Evolutionary conservation across 1,140 invertebrate genomes (phyloP).

Genomic region (Trichonephila clavipes): DNA sequence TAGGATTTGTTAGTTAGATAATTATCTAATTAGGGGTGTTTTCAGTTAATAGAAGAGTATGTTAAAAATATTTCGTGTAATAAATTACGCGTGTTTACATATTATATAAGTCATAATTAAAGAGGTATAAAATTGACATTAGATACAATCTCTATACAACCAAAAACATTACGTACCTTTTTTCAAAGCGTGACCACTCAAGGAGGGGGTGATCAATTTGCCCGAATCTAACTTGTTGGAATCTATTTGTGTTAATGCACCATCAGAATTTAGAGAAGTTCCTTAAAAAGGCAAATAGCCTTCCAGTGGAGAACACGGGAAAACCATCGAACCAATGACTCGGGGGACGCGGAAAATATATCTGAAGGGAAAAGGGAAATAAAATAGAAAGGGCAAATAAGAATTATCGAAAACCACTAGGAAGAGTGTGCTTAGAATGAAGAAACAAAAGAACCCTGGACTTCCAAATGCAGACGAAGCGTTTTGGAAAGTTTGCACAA

Average conservation of each 20-base stretch:
- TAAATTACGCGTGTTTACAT: no score
- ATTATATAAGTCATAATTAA: no score
- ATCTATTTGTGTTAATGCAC: slow-evolving; percentile 4
- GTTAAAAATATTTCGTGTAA: no score
- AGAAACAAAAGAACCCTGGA: neutral
- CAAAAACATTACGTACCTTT: no score
- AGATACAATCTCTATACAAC: no score
- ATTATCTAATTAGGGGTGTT: no score
- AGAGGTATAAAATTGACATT: no score
- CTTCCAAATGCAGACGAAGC: neutral
- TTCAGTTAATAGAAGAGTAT: no score
- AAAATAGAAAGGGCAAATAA: slow-evolving; percentile 50
- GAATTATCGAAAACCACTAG: slow-evolving; percentile 67
- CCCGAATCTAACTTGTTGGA: neutral
- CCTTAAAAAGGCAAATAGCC: slow-evolving; percentile 17
- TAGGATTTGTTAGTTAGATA: no score
- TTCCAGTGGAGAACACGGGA: neutral
- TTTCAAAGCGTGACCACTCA: no score
- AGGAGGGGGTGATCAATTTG: neutral
- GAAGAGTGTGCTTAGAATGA: slow-evolving; percentile 17
- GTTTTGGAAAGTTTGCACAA: neutral
- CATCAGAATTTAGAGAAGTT: neutral
- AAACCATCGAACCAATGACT: slow-evolving; percentile 45
- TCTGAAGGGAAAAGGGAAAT: neutral
- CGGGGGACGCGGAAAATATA: slow-evolving; percentile 14